Percentiles rank a stretch among this genome's conserved stretches.
phyloP scores from a whole-genome alignment of 2,113 vertebrate species.

The Poecilia latipinna region DNA sequence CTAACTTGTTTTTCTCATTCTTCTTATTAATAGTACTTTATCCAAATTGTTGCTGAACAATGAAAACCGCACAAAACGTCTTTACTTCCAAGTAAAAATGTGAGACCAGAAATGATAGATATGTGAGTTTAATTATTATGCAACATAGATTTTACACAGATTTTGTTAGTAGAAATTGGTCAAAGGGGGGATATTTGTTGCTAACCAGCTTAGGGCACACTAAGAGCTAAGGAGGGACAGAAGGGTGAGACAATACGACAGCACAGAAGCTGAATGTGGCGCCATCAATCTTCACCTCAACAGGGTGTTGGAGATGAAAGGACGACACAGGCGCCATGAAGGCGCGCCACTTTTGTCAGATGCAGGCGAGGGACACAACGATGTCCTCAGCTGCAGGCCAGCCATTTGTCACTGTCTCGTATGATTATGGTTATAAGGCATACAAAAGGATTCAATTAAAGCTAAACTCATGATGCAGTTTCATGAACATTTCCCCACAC shows the following conservation, averaged over 20 bases:
- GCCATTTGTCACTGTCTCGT: slow-evolving; percentile 78
- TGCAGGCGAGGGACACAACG: slow-evolving; percentile 67
- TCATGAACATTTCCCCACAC: slow-evolving; percentile 3
- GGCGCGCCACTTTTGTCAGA: slow-evolving; percentile 80
- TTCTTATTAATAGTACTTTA: neutral
- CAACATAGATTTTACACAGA: neutral
- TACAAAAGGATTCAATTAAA: slow-evolving; percentile 49
- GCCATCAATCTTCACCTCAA: slow-evolving; percentile 80
- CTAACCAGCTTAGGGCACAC: slow-evolving; percentile 59
- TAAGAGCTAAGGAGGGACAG: slow-evolving; percentile 60
- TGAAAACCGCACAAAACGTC: neutral
- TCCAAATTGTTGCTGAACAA: neutral
- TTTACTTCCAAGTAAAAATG: neutral
- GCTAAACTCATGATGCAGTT: slow-evolving; percentile 2
- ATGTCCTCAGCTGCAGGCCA: slow-evolving; percentile 66
- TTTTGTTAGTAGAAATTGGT: slow-evolving; percentile 26
- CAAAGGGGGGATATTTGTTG: slow-evolving; percentile 56
- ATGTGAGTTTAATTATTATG: neutral
- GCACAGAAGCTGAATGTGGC: slow-evolving; percentile 66
- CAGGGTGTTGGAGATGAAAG: slow-evolving; percentile 79
- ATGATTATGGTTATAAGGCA: slow-evolving; percentile 54
- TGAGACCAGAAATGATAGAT: neutral
- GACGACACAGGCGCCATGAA: slow-evolving; percentile 77
- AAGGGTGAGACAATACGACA: slow-evolving; percentile 65
- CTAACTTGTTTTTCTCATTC: slow-evolving; percentile 35